Evolutionary conservation across 2,113 vertebrate species (phyloP).

Genomic region (Urocynchramus pylzowi): DNA sequence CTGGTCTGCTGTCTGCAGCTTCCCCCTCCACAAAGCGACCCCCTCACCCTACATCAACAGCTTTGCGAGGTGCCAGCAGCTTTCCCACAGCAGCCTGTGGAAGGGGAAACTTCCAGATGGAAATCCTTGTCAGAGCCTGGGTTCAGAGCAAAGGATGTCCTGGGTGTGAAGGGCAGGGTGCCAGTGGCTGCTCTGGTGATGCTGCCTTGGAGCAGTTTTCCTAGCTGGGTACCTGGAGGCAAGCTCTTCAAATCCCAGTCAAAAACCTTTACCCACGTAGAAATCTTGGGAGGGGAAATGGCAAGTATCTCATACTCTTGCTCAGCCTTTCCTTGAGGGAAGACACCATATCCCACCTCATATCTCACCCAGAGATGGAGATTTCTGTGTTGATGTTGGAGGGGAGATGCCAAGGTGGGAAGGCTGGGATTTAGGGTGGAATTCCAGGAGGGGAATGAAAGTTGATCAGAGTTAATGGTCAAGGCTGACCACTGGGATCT

Average conservation of each 20-base stretch:
- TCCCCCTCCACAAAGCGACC: not conserved
- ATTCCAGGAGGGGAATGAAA: not conserved
- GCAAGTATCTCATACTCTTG: not conserved
- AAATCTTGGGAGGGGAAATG: not conserved
- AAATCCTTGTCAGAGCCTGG: not conserved
- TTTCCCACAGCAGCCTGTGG: not conserved
- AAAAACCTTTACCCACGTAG: not conserved
- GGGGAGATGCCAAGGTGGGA: not conserved
- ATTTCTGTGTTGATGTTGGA: not conserved
- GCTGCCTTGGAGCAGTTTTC: not conserved
- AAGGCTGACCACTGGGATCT: not conserved
- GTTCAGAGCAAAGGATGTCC: not conserved
- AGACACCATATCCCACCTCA: fast-evolving
- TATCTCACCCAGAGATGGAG: not conserved
- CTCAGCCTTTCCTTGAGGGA: not conserved
- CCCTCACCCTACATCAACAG: fast-evolving
- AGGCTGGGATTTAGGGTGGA: not conserved
- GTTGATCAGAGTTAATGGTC: fast-evolving
- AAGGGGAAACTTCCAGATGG: not conserved
- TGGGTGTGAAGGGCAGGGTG: not conserved
- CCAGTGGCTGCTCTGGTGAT: not conserved
- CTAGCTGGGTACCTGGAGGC: not conserved
- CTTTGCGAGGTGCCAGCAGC: not conserved
- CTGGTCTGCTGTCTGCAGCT: not conserved
- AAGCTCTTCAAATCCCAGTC: not conserved